Conservation (phyloP, 1,140 invertebrate species). For the Stenopsyche tienmushanensis region DNA sequence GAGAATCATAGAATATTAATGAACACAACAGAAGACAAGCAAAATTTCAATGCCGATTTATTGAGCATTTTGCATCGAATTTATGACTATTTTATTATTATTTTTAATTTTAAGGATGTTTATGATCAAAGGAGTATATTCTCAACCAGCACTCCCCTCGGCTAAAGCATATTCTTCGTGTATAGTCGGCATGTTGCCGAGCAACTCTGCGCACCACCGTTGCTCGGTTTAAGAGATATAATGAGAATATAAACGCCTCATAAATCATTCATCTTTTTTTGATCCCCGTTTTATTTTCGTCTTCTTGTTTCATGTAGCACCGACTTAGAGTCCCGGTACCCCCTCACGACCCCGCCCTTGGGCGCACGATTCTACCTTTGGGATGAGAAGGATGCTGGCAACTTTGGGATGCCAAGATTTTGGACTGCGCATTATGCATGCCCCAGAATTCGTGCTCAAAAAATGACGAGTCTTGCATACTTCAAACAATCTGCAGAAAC, state of each 20-base stretch:
- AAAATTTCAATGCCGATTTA: too few relatives aligned
- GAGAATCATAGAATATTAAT: too few relatives aligned
- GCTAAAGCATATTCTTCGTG: background rate
- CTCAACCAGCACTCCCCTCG: background rate
- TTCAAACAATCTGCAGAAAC: too few relatives aligned
- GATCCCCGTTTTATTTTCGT: constrained; percentile 39
- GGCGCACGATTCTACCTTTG: background rate
- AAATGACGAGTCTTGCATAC: too few relatives aligned
- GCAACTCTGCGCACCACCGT: constrained; percentile 7
- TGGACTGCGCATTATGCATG: too few relatives aligned
- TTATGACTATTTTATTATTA: too few relatives aligned
- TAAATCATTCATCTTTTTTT: constrained; percentile 48
- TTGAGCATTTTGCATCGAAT: too few relatives aligned
- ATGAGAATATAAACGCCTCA: constrained; percentile 53
- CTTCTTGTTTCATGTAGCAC: constrained; percentile 20
- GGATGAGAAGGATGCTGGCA: background rate
- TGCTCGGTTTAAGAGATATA: constrained; percentile 40
- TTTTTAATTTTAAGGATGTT: too few relatives aligned
- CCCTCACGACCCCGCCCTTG: background rate
- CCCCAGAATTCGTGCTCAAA: too few relatives aligned
- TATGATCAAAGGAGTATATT: too few relatives aligned
- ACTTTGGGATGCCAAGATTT: too few relatives aligned
- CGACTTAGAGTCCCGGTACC: background rate
- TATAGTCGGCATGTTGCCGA: background rate
- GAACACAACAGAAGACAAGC: too few relatives aligned